Evolutionary conservation across 2,888 invertebrate genomes (phyloP).

Genomic region (Chaitophorus viminalis): DNA sequence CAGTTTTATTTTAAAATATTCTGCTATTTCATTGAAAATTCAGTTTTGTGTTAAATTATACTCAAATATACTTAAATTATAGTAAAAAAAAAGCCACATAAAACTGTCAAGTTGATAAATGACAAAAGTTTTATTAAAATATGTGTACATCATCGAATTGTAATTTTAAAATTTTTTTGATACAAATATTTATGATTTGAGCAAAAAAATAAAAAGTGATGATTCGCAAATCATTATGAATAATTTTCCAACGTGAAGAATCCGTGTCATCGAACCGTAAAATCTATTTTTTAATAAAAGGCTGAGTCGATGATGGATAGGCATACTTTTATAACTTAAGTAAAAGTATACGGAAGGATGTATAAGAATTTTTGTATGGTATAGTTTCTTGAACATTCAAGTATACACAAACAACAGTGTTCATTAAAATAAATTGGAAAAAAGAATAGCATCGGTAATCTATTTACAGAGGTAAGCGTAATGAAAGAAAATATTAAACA

Average conservation of each 20-base stretch:
- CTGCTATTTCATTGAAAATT: background rate
- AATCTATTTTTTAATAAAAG: background rate
- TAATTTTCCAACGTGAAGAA: background rate
- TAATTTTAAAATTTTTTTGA: background rate
- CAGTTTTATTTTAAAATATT: background rate
- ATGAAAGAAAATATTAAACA: conserved; percentile 15
- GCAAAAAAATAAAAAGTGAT: background rate
- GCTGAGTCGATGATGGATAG: background rate
- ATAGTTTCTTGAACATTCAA: background rate
- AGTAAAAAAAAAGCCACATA: conserved; percentile 18
- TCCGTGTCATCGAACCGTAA: background rate
- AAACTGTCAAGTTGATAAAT: conserved; percentile 41
- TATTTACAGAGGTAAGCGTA: background rate
- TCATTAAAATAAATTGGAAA: background rate
- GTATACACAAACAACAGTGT: background rate
- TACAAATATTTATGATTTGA: background rate
- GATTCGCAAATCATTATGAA: conserved; percentile 11
- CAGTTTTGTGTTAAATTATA: conserved; percentile 8
- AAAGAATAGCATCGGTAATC: background rate
- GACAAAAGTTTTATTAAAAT: conserved; percentile 39
- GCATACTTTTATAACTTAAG: background rate
- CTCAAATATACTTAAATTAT: no score
- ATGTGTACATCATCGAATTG: background rate
- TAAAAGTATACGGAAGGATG: background rate
- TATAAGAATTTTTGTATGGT: background rate